These are phyloP conservation scores for Listronotus oregonensis DNA, from an alignment of 1,140 invertebrate genomes.

Conservation along the genomic window DNA sequence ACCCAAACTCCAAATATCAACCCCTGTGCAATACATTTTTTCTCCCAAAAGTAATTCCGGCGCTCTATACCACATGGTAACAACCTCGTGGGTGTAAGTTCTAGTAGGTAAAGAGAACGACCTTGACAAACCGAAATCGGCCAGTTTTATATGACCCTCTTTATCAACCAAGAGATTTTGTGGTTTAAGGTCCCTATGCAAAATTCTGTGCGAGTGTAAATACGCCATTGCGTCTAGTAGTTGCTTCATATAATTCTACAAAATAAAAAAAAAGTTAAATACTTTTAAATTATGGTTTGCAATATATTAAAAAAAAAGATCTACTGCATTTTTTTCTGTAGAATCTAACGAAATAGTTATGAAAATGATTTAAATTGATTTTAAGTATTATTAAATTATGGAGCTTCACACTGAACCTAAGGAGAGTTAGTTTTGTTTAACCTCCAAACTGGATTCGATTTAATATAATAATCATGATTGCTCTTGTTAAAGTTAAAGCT, in stretches of 20 bases:
- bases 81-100: constrained; percentile 91
- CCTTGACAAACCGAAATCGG: constrained; percentile 88
- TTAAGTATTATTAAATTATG: too few relatives aligned
- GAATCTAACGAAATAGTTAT: too few relatives aligned
- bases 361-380: too few relatives aligned
- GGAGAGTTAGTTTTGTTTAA: too few relatives aligned
- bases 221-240: constrained; percentile 87
- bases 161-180: constrained; percentile 87
- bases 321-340: too few relatives aligned
- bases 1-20: constrained; percentile 95
- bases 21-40: constrained; percentile 85
- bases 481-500: too few relatives aligned
- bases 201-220: constrained; percentile 86
- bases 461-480: too few relatives aligned
- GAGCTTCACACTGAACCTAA: too few relatives aligned
- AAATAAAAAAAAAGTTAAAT: constrained; percentile 3
- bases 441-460: too few relatives aligned
- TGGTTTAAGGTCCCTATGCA: constrained; percentile 90
- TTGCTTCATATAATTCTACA: constrained; percentile 87
- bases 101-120: constrained; percentile 82
- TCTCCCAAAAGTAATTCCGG: constrained; percentile 93
- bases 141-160: constrained; percentile 82
- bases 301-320: too few relatives aligned
- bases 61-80: constrained; percentile 96
- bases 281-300: too few relatives aligned